Percentiles rank a stretch among this genome's conserved stretches.
Evolutionary conservation across 2,888 invertebrate genomes (phyloP).

Genomic region (Megaustenia siamemsis): DNA sequence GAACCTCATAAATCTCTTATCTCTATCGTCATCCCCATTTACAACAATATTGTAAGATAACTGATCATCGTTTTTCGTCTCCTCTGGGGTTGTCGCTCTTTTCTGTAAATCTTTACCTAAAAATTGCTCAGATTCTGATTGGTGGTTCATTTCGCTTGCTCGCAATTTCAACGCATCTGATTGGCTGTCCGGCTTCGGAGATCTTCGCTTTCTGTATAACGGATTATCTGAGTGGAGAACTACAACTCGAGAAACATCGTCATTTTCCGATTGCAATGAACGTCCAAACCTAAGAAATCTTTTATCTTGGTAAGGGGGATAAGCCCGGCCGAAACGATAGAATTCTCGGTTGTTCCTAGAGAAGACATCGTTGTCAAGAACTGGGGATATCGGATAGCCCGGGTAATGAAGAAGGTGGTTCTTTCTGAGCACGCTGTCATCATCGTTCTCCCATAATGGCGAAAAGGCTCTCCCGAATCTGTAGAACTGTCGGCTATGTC

Average conservation of each 20-base stretch:
- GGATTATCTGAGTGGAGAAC: conserved; percentile 31
- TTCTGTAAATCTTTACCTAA: conserved; percentile 52
- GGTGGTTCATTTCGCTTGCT: conserved; percentile 42
- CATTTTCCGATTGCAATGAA: conserved; percentile 56
- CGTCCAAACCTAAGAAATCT: conserved; percentile 72
- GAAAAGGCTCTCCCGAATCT: conserved; percentile 61
- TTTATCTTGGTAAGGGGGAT: conserved; percentile 63
- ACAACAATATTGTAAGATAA: background rate
- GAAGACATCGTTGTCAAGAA: conserved; percentile 65
- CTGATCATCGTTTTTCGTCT: background rate
- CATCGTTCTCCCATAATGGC: conserved; percentile 53
- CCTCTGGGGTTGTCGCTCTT: conserved; percentile 1
- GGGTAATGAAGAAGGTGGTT: conserved; percentile 37
- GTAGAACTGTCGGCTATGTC: conserved; percentile 59
- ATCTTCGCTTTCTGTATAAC: conserved; percentile 35
- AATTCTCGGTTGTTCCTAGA: conserved; percentile 60
- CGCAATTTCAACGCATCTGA: conserved; percentile 52
- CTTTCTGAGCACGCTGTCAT: conserved; percentile 65
- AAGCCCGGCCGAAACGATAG: conserved; percentile 63
- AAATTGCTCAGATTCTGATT: background rate
- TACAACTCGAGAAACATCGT: conserved; percentile 62
- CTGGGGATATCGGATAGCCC: background rate
- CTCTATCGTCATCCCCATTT: conserved; percentile 50
- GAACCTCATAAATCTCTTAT: conserved; percentile 73
- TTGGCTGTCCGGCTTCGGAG: conserved; percentile 28